Conservation (phyloP, 2,113 vertebrate species). For the Onychostoma macrolepis region DNA sequence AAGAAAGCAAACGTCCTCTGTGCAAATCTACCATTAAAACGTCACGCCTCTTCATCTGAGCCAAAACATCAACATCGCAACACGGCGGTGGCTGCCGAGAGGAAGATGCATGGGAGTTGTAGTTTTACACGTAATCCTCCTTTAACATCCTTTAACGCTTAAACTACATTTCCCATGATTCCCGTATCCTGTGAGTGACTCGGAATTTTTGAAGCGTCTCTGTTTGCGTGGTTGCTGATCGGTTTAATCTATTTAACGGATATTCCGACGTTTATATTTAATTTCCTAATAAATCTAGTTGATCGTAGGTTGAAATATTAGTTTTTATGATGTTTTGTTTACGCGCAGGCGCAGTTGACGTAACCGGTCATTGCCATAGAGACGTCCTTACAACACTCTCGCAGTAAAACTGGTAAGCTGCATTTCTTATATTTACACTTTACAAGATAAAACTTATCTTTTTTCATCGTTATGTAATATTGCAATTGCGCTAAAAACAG, state of each 20-base stretch:
- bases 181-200: not conserved
- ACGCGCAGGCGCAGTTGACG: not conserved
- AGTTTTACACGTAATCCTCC: not conserved
- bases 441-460: not conserved
- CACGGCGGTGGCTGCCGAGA: not conserved
- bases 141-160: not conserved
- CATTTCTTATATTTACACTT: not conserved
- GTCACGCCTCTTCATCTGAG: not conserved
- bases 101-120: slow-evolving; percentile 10
- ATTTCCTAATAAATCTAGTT: not conserved
- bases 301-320: not conserved
- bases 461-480: not conserved
- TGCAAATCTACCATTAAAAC: not conserved
- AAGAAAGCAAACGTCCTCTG: not conserved
- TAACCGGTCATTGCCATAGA: slow-evolving; percentile 20
- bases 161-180: slow-evolving; percentile 40
- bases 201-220: not conserved
- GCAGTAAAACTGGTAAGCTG: not conserved
- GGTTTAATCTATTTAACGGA: not conserved
- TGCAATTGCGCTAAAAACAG: not conserved
- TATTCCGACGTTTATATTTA: not conserved
- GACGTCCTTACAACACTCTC: not conserved
- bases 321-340: not conserved
- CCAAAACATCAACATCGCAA: slow-evolving; percentile 43
- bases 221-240: not conserved